Base-by-base conservation (phyloP, 2,797 vertebrate species). In the Oreochromis grahami region DNA sequence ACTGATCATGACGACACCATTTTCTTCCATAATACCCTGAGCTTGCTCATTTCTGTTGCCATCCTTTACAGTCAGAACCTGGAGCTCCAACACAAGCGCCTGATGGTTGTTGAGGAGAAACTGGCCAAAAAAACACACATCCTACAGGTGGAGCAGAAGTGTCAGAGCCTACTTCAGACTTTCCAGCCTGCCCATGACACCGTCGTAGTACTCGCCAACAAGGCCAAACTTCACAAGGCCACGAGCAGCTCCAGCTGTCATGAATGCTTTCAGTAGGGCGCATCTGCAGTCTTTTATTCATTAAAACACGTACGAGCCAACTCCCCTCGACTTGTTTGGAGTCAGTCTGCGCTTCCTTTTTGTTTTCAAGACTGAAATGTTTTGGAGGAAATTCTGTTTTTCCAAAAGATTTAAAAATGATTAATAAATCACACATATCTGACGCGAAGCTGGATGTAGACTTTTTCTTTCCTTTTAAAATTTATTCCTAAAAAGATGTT, bases 401-500 rank as follows among this genome's bases (percentile, higher is more conserved):
- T 48, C 7, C 7, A 48, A 19, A 19, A 32, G 9, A 48, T 48
- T 19, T 17, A 72, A 5, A 72, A 45, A 70, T 45, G 12, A 41
- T 68, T 11, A 48, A 72, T 48, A 72, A 32, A 48, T 32, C 24
- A 19, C 51, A 11, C 24, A 17, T 29, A 58, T 50, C 10, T 79
- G 48, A 51, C 3, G 3, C 2, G 3, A 84, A 56, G 14, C 11
- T 79, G 38, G 77, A 90, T 72, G 72, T 88, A 92, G 53, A 82
- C 78, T 90, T 87, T 92, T 86, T 13, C 89, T 90, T 92, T 86
- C 7, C 53, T 82, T 80, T 51, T 12, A 8, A 80, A 76, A 43
- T 95, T 95, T 95, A 95, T 95, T 96, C 93, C 93, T 92, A 93
- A 91, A 95, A 96, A 95, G 92, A 84, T 89, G 85, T 93, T 93